Conservation (phyloP, 1,140 invertebrate species). For the Diachasma alloeum region DNA sequence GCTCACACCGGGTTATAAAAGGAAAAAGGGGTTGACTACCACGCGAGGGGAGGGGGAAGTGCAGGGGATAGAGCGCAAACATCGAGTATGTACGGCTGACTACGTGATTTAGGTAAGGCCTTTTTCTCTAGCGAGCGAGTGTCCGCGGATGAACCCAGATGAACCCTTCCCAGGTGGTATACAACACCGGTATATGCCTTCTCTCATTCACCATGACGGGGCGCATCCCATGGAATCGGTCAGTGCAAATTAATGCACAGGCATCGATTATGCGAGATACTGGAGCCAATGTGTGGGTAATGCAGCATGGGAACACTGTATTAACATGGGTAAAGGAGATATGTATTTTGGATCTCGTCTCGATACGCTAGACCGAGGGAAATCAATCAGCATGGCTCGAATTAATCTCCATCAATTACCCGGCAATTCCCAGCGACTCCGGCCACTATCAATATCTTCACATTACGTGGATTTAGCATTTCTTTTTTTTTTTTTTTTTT, state of each 20-base stretch:
- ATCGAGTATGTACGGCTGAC: constrained; percentile 24
- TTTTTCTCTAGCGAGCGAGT: constrained; percentile 12
- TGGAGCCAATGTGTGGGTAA: background rate
- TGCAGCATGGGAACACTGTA: background rate
- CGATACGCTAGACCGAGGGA: background rate
- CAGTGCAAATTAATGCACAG: constrained; percentile 59
- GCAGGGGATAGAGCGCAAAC: constrained; percentile 16
- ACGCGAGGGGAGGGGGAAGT: background rate
- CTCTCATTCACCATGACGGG: constrained; percentile 41
- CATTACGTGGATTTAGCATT: background rate
- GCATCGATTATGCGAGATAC: constrained; percentile 57
- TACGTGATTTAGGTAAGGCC: constrained; percentile 54
- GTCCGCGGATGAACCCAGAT: constrained; percentile 35
- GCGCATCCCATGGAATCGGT: constrained; percentile 40
- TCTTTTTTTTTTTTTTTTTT: background rate
- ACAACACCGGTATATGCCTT: constrained; percentile 33
- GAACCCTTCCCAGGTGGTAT: constrained; percentile 43
- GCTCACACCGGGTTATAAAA: background rate
- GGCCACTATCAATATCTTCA: background rate
- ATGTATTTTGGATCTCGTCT: constrained; percentile 6
- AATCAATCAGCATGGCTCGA: background rate
- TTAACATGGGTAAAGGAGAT: background rate
- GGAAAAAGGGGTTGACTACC: background rate
- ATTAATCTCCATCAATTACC: constrained; percentile 10
- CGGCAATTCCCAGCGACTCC: background rate